phyloP scores from a whole-genome alignment of 2,888 invertebrate genomes.

The Netelia fuscicornis region DNA sequence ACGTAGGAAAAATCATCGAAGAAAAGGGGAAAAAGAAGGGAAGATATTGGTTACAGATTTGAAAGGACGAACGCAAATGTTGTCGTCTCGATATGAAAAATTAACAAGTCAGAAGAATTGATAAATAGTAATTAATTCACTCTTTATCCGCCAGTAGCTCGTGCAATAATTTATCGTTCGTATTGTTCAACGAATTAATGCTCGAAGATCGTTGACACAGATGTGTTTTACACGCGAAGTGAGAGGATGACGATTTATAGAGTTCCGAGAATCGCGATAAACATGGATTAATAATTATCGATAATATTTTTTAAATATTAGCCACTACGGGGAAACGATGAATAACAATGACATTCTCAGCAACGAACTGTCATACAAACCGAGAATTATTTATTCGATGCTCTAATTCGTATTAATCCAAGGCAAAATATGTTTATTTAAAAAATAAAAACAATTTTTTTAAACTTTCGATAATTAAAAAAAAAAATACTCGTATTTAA shows the following conservation, averaged over 20 bases:
- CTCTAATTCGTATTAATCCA: background rate
- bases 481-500: background rate
- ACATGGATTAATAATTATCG: conserved; percentile 19
- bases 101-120: conserved; percentile 47
- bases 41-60: conserved; percentile 5
- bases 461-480: background rate
- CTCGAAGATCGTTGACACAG: background rate
- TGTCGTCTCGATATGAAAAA: conserved; percentile 11
- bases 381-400: background rate
- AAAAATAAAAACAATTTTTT: background rate
- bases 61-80: conserved; percentile 1
- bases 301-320: conserved; percentile 27
- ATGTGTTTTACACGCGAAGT: conserved; percentile 19
- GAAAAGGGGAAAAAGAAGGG: background rate
- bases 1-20: background rate
- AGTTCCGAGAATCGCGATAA: conserved; percentile 27
- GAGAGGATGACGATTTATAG: conserved; percentile 47
- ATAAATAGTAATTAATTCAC: conserved; percentile 53
- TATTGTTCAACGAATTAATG: conserved; percentile 34
- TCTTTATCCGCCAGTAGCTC: conserved; percentile 20
- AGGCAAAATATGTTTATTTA: background rate
- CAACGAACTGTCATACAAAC: background rate
- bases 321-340: conserved; percentile 39
- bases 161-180: conserved; percentile 35
- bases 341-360: conserved; percentile 8